These are phyloP conservation scores for Poecile atricapillus DNA, from an alignment of 2,113 vertebrate species.

Conservation along the genomic window DNA sequence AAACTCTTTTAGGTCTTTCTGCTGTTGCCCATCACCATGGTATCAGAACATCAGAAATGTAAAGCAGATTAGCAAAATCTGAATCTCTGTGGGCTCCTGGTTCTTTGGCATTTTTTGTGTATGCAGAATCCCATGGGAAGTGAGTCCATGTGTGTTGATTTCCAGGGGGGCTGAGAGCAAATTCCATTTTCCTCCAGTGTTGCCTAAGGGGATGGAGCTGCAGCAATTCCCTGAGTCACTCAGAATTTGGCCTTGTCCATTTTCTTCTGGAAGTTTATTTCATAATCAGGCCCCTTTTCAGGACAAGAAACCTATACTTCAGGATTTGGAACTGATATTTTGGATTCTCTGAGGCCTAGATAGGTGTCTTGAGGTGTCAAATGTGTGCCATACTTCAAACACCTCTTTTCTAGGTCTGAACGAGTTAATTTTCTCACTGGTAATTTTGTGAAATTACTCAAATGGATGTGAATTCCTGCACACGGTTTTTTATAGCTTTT, in stretches of 20 bases:
- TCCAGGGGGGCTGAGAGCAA: neutral
- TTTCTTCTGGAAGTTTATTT: neutral
- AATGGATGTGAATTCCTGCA: neutral
- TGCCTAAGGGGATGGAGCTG: neutral
- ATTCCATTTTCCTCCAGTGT: neutral
- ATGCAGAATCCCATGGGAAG: neutral
- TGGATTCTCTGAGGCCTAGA: neutral
- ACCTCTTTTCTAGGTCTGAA: neutral
- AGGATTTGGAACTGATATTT: neutral
- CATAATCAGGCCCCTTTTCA: neutral
- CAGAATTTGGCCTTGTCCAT: neutral
- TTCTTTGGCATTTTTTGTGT: neutral
- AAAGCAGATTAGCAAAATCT: neutral
- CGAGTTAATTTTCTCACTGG: neutral
- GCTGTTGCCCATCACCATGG: conserved; percentile 50
- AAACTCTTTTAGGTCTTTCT: conserved; percentile 26
- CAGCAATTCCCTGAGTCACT: neutral
- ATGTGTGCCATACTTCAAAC: neutral
- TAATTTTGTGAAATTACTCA: conserved; percentile 13
- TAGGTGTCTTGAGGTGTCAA: neutral
- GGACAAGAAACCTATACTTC: neutral
- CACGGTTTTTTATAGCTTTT: neutral
- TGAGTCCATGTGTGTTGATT: neutral
- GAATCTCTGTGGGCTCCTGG: neutral
- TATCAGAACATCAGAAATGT: conserved; percentile 15